Base-by-base conservation (phyloP, 2,888 invertebrate species). In the Hypolimnas misippus region DNA sequence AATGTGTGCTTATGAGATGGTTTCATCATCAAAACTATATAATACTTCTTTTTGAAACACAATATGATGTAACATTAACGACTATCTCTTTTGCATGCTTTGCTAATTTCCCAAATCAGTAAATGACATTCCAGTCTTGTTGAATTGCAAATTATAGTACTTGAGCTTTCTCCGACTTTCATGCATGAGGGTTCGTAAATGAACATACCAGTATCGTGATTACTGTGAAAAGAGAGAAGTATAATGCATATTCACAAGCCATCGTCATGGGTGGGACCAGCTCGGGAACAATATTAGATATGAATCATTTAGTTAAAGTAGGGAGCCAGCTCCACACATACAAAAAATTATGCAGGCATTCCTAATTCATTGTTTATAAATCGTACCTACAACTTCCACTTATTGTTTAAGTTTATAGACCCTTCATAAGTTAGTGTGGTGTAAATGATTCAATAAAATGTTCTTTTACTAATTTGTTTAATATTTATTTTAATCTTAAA, bases 201-300 rank as follows among this genome's bases (percentile, higher is more conserved):
- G 10, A 3, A 53, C 38, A 19, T 12, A 7, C 19, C 38, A 14
- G 10, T 17, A 49, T 38, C 16, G 38, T 21, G 14, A 49, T 19
- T 7, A 49, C 17, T 29, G 29, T n/a, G 8, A 21, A 49, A 65
- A 63, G 69, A 70, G 77, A 79, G 78, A 75, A 2, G 78, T 73
- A 76, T 77, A 73, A 66, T 80, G 87, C 84, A 81, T 12, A 46
- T 86, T 87, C 78, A 83, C 88, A 87, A 87, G 89, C 87, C 89
- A 87, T 89, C 89, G 92, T 92, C 92, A 90, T 89, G 91, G 92
- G 92, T 92, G 90, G 92, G 92, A 92, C 92, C 92, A 92, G 86
- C 83, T 83, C 80, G 92, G 92, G 92, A 92, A 91, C 92, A 92
- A 92, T 87, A 81, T 89, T 91, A 92, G 87, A 84, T 89, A 85